These are phyloP conservation scores for Amphiura filiformis DNA, from an alignment of 35 echinoderm and acorn worm species.

Conservation along the genomic window DNA sequence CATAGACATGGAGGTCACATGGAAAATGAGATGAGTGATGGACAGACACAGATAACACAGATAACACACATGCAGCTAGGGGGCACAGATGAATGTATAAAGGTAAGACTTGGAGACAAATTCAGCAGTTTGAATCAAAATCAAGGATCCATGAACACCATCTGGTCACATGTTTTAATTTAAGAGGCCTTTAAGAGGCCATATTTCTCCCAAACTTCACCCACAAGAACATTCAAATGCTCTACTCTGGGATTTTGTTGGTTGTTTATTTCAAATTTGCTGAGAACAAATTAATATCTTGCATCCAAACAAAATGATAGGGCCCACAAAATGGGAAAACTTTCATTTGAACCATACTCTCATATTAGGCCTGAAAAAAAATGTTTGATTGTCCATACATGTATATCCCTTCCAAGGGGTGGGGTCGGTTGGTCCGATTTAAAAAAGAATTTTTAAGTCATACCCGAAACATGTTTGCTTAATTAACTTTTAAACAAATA, in stretches of 20 bases:
- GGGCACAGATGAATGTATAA: background rate
- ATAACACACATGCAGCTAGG: background rate
- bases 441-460: too few species aligned
- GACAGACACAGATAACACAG: background rate
- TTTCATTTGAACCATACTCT: too few species aligned
- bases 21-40: background rate
- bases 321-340: too few species aligned
- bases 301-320: too few species aligned
- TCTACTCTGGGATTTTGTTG: background rate
- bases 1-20: background rate
- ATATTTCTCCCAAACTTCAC: background rate
- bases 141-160: background rate
- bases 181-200: too few species aligned
- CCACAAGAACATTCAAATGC: background rate
- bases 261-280: background rate
- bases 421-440: too few species aligned
- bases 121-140: background rate
- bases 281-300: background rate
- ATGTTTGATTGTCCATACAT: too few species aligned
- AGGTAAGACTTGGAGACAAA: background rate
- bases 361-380: too few species aligned
- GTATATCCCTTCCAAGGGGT: too few species aligned
- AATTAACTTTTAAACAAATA: too few species aligned
- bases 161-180: background rate
- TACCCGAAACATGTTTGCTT: too few species aligned